Conservation (phyloP, 2,888 invertebrate species). For the Piscicola geometra region DNA sequence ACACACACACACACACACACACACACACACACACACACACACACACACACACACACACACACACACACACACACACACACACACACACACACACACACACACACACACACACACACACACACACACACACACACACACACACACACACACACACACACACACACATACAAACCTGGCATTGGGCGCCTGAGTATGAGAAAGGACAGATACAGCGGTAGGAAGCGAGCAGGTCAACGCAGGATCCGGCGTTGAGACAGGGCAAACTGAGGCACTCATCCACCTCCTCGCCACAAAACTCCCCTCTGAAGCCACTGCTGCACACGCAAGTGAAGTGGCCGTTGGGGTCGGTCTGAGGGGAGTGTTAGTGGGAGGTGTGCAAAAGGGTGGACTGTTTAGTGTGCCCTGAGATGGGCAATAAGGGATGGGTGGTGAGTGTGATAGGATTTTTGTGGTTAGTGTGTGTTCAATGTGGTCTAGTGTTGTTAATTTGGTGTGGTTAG, state of each 20-base stretch:
- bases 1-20: constrained; percentile 35
- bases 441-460: background rate
- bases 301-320: constrained; percentile 67
- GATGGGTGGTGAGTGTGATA: background rate
- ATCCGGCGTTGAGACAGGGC: constrained; percentile 83
- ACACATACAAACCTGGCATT: constrained; percentile 64
- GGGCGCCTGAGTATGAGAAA: constrained; percentile 81
- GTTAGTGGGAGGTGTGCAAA: background rate
- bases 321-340: constrained; percentile 79
- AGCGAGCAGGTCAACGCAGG: constrained; percentile 76
- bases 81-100: constrained; percentile 22
- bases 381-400: no score
- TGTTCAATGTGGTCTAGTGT: background rate
- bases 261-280: constrained; percentile 80
- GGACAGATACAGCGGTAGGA: constrained; percentile 84
- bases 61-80: constrained; percentile 19
- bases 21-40: constrained; percentile 27
- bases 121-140: constrained; percentile 14
- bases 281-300: constrained; percentile 59
- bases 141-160: constrained; percentile 19
- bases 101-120: constrained; percentile 23
- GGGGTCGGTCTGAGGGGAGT: background rate
- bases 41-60: constrained; percentile 1
- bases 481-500: background rate
- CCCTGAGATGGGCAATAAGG: no score